Evolutionary conservation across 2,113 vertebrate genomes (phyloP).

Genomic region (Suncus etruscus): DNA sequence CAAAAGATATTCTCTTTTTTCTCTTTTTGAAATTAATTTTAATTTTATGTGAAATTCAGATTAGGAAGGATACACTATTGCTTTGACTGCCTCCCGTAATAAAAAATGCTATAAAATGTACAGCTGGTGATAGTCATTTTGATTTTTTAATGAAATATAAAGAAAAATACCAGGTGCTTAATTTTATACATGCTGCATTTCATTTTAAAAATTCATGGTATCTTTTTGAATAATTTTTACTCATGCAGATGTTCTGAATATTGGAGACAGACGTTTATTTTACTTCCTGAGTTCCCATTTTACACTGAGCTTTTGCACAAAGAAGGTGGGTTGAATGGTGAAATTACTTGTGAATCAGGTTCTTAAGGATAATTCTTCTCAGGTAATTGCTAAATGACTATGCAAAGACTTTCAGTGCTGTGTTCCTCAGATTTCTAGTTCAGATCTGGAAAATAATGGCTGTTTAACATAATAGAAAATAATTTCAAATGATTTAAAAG

Average conservation of each 20-base stretch:
- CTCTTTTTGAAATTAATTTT: slow-evolving; percentile 70
- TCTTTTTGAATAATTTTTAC: slow-evolving; percentile 83
- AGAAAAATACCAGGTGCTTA: slow-evolving; percentile 83
- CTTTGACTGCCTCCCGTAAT: slow-evolving; percentile 76
- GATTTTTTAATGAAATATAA: slow-evolving; percentile 82
- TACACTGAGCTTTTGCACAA: slow-evolving; percentile 70
- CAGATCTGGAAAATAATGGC: slow-evolving; percentile 43
- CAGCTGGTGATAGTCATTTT: slow-evolving; percentile 81
- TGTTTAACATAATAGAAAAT: slow-evolving; percentile 62
- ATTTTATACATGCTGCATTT: slow-evolving; percentile 81
- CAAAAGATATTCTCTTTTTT: slow-evolving; percentile 37
- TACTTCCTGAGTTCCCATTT: slow-evolving; percentile 73
- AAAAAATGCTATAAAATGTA: slow-evolving; percentile 80
- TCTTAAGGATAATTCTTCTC: slow-evolving; percentile 75
- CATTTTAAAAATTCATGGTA: slow-evolving; percentile 84
- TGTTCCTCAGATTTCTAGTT: slow-evolving; percentile 63
- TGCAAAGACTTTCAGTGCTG: slow-evolving; percentile 61
- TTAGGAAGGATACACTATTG: slow-evolving; percentile 64
- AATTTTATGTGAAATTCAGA: slow-evolving; percentile 76
- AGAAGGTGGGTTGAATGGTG: slow-evolving; percentile 67
- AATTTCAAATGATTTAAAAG: slow-evolving; percentile 66
- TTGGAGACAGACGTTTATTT: slow-evolving; percentile 78
- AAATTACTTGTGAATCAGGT: slow-evolving; percentile 75
- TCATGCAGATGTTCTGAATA: slow-evolving; percentile 82
- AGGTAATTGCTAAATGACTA: slow-evolving; percentile 78